Evolutionary conservation across 2,888 invertebrate species (phyloP).

Genomic region (Athripsodes cinereus): DNA sequence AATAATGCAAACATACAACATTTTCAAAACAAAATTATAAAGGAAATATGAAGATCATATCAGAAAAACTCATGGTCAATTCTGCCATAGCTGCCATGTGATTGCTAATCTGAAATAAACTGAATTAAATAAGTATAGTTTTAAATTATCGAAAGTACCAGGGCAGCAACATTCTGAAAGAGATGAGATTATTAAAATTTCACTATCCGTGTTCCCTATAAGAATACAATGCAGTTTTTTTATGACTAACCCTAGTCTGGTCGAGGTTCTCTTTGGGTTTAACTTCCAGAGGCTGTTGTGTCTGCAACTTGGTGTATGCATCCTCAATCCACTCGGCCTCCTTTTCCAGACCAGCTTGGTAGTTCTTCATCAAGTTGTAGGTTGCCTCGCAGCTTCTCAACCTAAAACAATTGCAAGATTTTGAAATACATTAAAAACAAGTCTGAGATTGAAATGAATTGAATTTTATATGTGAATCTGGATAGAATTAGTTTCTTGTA

Average conservation of each 20-base stretch:
- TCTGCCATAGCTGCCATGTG: no score
- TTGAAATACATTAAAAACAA: no score
- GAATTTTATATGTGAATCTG: no score
- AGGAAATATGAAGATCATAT: no score
- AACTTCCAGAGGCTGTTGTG: constrained; percentile 62
- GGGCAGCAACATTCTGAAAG: neutral
- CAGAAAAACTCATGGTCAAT: no score
- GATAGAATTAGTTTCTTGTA: no score
- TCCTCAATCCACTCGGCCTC: constrained; percentile 90
- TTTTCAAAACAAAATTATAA: no score
- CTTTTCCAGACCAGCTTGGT: constrained; percentile 78
- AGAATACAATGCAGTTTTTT: neutral
- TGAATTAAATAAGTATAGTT: neutral
- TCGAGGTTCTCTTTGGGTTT: constrained; percentile 71
- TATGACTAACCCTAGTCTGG: constrained; percentile 64
- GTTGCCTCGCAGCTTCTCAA: constrained; percentile 87
- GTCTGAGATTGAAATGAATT: no score
- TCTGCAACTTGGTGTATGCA: constrained; percentile 72
- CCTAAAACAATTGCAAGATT: constrained; percentile 51
- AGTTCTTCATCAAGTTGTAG: constrained; percentile 84
- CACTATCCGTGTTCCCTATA: constrained; percentile 3
- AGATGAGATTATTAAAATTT: constrained; percentile 5
- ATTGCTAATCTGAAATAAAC: neutral
- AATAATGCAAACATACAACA: no score
- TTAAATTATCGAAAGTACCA: neutral